Base-by-base conservation (phyloP, 2,888 invertebrate species). In the Metopia argyrocephala region DNA sequence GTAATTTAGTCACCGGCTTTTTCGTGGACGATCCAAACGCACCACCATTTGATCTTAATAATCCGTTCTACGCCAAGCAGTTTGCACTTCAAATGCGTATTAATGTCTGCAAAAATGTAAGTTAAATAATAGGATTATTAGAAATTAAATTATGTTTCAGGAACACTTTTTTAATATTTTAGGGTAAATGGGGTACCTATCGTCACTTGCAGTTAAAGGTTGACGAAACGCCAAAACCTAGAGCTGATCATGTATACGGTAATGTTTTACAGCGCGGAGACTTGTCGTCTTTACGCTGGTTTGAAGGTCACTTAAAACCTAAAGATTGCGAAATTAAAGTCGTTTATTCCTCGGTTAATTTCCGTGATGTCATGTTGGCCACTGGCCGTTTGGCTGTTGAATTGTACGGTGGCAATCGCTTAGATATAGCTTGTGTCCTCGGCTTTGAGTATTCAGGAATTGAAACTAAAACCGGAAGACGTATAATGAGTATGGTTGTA, bases 331-430 rank as follows among this genome's bases (percentile, higher is more conserved):
- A 92, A 12, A 61, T 84, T 2, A 86, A 92, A 50, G 57, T 85
- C 2, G 89, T 92, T 9, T 96, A 95, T 87, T 91, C 96, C 0
- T 93, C 96, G 0, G 89, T 98, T 20, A 98, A 98, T 91, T 98
- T 97, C 93, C 94, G 96, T 86, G 98, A 98, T 88, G 92, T 98
- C 0, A 97, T 98, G 97, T 92, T 96, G 1, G 96, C 97, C 0
- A 95, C 96, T 0, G 97, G 97, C 2, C 96, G 96, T 87, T 93
- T 98, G 1, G 94, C 95, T 5, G 93, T 93, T 0, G 97, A 97
- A 88, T 93, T 95, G 2, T 93, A 95, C 0, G 94, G 94, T 0
- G 92, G 92, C 61, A 92, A 92, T 0, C 91, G 94, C 28, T 86
- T 92, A 28, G 89, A 91, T 1, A 93, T 95, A 84, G 93, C 94